phyloP scores from a whole-genome alignment of 2,113 vertebrate genomes.

The Climacteris rufus region DNA sequence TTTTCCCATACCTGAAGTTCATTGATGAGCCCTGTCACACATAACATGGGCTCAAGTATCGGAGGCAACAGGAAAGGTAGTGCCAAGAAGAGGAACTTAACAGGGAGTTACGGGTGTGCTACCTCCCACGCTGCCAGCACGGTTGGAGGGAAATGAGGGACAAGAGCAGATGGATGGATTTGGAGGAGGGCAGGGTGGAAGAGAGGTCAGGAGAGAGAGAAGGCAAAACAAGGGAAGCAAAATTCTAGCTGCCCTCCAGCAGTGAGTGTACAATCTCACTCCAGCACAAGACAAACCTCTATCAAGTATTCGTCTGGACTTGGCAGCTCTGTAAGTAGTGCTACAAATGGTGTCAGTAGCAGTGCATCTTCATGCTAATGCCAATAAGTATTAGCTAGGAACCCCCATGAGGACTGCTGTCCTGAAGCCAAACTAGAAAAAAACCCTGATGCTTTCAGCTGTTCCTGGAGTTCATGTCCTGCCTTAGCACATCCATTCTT shows the following conservation, averaged over 20 bases:
- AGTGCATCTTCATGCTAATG: conserved; percentile 31
- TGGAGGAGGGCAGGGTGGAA: conserved; percentile 41
- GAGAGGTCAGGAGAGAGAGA: conserved; percentile 27
- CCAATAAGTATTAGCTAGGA: conserved; percentile 1
- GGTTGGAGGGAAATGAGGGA: conserved; percentile 23
- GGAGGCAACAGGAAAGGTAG: background rate
- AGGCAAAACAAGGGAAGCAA: conserved; percentile 29
- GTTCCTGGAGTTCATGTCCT: conserved; percentile 34
- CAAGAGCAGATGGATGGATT: conserved; percentile 62
- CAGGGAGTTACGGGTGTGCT: background rate
- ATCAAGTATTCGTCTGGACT: conserved; percentile 55
- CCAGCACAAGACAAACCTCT: conserved; percentile 47
- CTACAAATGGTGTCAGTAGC: conserved; percentile 53
- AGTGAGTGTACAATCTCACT: conserved; percentile 34
- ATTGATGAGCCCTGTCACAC: background rate
- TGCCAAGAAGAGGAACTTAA: background rate
- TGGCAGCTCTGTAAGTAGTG: conserved; percentile 62
- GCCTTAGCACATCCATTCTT: conserved; percentile 18
- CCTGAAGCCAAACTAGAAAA: conserved; percentile 34
- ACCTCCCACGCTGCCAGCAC: conserved; percentile 4
- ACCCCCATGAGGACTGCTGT: background rate
- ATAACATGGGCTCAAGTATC: background rate
- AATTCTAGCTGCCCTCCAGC: conserved; percentile 33
- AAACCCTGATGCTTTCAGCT: conserved; percentile 21
- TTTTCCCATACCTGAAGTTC: background rate